These are phyloP conservation scores for cat (Felis catus) DNA, from an alignment of 2,113 vertebrate species.

Conservation along the genomic window DNA sequence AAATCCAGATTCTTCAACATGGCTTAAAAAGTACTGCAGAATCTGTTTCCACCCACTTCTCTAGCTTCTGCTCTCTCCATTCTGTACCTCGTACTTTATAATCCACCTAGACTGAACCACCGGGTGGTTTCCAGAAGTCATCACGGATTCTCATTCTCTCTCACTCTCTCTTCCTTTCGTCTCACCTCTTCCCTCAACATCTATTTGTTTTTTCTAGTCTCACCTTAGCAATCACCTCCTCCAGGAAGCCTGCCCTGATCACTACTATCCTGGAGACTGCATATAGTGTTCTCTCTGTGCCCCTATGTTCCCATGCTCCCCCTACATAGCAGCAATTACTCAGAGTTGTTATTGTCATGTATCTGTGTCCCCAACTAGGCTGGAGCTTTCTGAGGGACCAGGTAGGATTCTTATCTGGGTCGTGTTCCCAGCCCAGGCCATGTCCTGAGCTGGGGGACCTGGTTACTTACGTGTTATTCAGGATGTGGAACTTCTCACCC, in stretches of 20 bases:
- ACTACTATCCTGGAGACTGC: not conserved
- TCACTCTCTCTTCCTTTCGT: not conserved
- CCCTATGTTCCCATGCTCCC: not conserved
- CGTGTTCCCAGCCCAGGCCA: not conserved
- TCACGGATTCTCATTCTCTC: not conserved
- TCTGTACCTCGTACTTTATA: not conserved
- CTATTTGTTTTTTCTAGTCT: constrained; percentile 30
- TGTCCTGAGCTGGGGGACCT: not conserved
- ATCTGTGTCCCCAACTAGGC: not conserved
- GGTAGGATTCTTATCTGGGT: not conserved
- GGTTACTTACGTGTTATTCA: constrained; percentile 93
- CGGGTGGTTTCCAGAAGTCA: not conserved
- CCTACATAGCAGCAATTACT: not conserved
- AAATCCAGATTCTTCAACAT: not conserved
- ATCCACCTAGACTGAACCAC: not conserved
- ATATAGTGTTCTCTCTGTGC: not conserved
- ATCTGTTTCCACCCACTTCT: not conserved
- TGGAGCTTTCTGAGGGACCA: not conserved
- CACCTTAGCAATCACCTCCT: constrained; percentile 30
- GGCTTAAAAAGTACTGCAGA: not conserved
- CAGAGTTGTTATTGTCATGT: not conserved
- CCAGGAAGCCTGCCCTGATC: constrained; percentile 7
- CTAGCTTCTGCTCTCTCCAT: not conserved
- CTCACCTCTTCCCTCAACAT: not conserved
- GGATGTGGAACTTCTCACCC: constrained; percentile 97